Conservation (phyloP, 2,888 invertebrate species). For the Neoascia interrupta region DNA sequence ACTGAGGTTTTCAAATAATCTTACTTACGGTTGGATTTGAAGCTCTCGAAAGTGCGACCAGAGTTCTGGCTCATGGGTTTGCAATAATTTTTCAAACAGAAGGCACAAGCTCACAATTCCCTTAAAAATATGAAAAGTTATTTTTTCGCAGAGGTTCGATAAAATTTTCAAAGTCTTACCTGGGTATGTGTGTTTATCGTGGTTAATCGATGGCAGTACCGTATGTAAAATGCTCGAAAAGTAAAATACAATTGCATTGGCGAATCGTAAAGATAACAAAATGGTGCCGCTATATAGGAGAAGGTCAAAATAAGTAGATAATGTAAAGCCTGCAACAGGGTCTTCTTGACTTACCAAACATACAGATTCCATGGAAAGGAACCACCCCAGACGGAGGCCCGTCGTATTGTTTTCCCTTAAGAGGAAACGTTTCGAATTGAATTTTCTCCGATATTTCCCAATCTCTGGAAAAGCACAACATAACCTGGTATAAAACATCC, state of each 20-base stretch:
- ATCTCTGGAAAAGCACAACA: slow-evolving; percentile 95
- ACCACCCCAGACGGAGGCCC: slow-evolving; percentile 95
- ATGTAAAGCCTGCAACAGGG: not conserved
- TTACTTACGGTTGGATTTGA: slow-evolving; percentile 93
- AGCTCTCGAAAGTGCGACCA: slow-evolving; percentile 95
- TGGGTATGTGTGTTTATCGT: slow-evolving; percentile 95
- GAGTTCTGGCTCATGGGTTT: slow-evolving; percentile 93
- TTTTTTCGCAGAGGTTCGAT: not conserved
- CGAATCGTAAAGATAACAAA: slow-evolving; percentile 95
- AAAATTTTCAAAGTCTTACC: slow-evolving; percentile 74
- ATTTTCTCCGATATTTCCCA: slow-evolving; percentile 88
- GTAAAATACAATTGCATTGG: slow-evolving; percentile 92
- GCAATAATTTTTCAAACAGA: slow-evolving; percentile 92
- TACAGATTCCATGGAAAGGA: slow-evolving; percentile 97
- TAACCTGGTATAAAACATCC: slow-evolving; percentile 95
- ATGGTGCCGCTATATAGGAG: slow-evolving; percentile 90
- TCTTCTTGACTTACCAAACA: slow-evolving; percentile 88
- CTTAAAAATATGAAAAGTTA: too few species aligned
- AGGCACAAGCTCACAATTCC: slow-evolving; percentile 94
- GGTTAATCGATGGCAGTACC: slow-evolving; percentile 95
- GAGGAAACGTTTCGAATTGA: slow-evolving; percentile 80
- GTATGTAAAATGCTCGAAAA: slow-evolving; percentile 93
- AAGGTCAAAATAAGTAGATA: slow-evolving; percentile 12
- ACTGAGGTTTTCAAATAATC: not conserved
- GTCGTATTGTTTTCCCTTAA: slow-evolving; percentile 78